Conservation (phyloP, 2,113 vertebrate species). For the Malurus alboscapulatus region DNA sequence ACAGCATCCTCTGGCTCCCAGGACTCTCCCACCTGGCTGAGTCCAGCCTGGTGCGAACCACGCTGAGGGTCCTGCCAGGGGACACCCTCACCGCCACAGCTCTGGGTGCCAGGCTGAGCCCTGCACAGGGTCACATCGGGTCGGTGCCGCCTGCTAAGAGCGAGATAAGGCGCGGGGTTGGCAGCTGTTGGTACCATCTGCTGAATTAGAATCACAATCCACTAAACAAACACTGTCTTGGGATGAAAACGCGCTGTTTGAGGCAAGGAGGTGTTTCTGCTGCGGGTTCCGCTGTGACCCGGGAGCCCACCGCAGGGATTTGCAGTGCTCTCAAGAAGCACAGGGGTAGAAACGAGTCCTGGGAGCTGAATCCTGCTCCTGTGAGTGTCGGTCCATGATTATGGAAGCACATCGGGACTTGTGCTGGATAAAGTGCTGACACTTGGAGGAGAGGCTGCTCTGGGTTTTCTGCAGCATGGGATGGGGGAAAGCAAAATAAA, state of each 20-base stretch:
- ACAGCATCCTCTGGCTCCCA: not conserved
- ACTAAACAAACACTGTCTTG: not conserved
- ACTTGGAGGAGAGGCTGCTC: not conserved
- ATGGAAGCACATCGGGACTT: not conserved
- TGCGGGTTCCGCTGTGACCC: not conserved
- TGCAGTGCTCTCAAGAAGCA: not conserved
- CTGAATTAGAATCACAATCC: constrained; percentile 18
- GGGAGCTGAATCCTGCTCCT: not conserved
- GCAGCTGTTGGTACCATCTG: constrained; percentile 50
- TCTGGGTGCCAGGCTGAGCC: not conserved
- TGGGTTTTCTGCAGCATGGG: not conserved
- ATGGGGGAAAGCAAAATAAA: not conserved
- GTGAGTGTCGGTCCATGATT: fast-evolving
- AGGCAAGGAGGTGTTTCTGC: not conserved
- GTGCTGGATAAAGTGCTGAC: not conserved
- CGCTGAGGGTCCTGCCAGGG: not conserved
- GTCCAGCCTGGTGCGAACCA: not conserved
- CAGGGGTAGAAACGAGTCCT: not conserved
- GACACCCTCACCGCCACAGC: not conserved
- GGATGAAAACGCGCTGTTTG: not conserved
- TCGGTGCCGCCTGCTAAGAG: not conserved
- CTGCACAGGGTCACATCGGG: not conserved
- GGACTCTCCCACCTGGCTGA: not conserved
- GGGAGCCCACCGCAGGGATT: not conserved
- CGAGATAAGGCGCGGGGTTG: constrained; percentile 30